A percentile compares a stretch with the other conserved stretches of the same genome.
These are phyloP conservation scores for Tridacna gigas DNA, from an alignment of 2,888 invertebrate species.

Conservation along the genomic window DNA sequence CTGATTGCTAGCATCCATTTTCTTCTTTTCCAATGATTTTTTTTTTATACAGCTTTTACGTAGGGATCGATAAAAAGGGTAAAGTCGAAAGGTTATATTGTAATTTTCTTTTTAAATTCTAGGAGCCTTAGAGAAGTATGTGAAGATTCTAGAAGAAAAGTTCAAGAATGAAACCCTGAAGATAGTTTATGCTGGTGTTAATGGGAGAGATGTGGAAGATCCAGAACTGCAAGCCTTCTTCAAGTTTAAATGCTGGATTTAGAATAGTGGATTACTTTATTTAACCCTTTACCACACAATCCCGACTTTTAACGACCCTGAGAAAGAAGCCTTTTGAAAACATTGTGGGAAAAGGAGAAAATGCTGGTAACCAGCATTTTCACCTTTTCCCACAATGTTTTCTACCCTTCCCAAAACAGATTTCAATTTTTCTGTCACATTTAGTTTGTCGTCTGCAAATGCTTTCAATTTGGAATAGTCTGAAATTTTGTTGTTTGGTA, in stretches of 20 bases:
- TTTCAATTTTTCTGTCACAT: too few relatives aligned
- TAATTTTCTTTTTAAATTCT: constrained; percentile 2
- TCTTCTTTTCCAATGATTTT: too few relatives aligned
- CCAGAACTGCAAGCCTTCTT: constrained; percentile 84
- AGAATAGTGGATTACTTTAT: not conserved
- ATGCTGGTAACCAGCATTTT: constrained; percentile 11
- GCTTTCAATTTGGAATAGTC: too few relatives aligned
- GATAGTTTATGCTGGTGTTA: constrained; percentile 83
- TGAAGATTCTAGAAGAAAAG: constrained; percentile 82
- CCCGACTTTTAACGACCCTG: not conserved
- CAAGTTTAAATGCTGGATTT: constrained; percentile 84
- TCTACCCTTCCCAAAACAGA: not conserved
- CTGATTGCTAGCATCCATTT: too few relatives aligned
- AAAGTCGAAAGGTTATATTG: too few relatives aligned
- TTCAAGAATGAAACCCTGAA: constrained; percentile 81
- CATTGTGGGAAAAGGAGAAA: constrained; percentile 5
- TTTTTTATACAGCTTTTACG: too few relatives aligned
- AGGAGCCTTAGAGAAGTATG: constrained; percentile 83
- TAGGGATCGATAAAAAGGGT: too few relatives aligned
- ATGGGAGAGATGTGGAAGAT: constrained; percentile 83
- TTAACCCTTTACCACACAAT: constrained; percentile 3
- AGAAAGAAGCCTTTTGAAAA: not conserved
- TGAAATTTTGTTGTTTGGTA: too few relatives aligned
- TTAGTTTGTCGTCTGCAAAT: too few relatives aligned
- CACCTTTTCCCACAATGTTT: constrained; percentile 14